Evolutionary conservation across 2,113 vertebrate species (phyloP).

Genomic region (Pterophyllum scalare): DNA sequence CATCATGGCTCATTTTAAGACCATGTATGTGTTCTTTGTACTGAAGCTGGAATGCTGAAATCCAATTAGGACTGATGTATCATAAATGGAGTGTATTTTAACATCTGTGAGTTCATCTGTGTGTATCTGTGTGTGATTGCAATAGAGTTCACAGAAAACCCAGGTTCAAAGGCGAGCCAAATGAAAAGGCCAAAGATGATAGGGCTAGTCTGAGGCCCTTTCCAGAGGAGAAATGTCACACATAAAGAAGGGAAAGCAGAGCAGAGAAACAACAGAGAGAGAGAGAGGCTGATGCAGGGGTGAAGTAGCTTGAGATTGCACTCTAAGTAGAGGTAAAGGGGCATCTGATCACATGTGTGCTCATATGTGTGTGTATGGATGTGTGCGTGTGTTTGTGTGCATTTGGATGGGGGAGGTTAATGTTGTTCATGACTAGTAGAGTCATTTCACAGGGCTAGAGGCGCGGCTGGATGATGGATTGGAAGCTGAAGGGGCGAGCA

Average conservation of each 20-base stretch:
- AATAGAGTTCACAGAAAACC: conserved; percentile 54
- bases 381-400: conserved; percentile 25
- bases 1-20: background rate
- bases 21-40: background rate
- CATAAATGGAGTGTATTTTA: conserved; percentile 56
- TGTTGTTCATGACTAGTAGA: conserved; percentile 73
- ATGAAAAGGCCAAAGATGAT: conserved; percentile 82
- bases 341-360: conserved; percentile 73
- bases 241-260: conserved; percentile 79
- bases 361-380: background rate
- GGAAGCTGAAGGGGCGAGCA: conserved; percentile 71
- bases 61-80: conserved; percentile 52
- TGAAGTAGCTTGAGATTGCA: conserved; percentile 85
- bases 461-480: conserved; percentile 71
- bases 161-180: conserved; percentile 80
- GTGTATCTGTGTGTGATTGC: conserved; percentile 47
- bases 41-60: background rate
- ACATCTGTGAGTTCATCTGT: conserved; percentile 41
- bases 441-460: conserved; percentile 69
- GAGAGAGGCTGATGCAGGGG: conserved; percentile 70
- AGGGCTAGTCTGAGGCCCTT: conserved; percentile 78
- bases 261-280: conserved; percentile 78
- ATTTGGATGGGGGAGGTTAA: conserved; percentile 63
- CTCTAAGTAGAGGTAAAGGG: conserved; percentile 81
- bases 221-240: conserved; percentile 76